Base-by-base conservation (phyloP, 2,888 invertebrate genomes). In the Chironomus tentans region DNA sequence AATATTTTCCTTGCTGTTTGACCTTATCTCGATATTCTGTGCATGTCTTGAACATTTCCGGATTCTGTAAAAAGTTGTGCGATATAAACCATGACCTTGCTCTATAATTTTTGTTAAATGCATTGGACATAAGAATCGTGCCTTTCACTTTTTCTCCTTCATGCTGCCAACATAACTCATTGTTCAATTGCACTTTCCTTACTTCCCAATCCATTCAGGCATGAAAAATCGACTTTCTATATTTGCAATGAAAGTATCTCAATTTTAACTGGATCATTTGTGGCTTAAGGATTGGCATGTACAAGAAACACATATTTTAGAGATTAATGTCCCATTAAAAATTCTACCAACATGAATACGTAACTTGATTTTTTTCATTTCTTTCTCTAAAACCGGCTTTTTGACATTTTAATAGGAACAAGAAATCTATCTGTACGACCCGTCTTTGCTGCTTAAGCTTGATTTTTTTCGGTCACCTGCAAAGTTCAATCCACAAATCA, bases 401-500 rank as follows among this genome's bases (percentile, higher is more conserved):
- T 65, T 13, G 24, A 65, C 21, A 18, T 65, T 68, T 79, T 77
- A 77, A 15, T 68, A 82, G 88, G 87, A 74, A 48, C 68, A 85
- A 82, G 82, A 85, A 81, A 78, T 86, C 80, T 82, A 82, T 78
- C 85, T 93, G 24, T 94, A 89, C 80, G 88, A 91, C 80, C 89
- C 91, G 2, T 86, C 86, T 76, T 80, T 93, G 75, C 83, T 94
- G 69, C 82, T 87, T 76, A 85, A 87, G 77, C 83, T 94, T 77
- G 88, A 93, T 81, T 90, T 92, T 81, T 85, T 83, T 78, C 87
- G 87, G 77, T 88, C 88, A 78, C 86, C 87, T 65, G 88, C 88
- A 0, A 85, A 83, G 77, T 90, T 92, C 80, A 89, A 89, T 79
- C 91, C 92, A 10, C 86, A 87, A 77, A 90, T 93, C 78, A 89